Evolutionary conservation across 2,888 invertebrate genomes (phyloP).

Genomic region (Laothoe populi): DNA sequence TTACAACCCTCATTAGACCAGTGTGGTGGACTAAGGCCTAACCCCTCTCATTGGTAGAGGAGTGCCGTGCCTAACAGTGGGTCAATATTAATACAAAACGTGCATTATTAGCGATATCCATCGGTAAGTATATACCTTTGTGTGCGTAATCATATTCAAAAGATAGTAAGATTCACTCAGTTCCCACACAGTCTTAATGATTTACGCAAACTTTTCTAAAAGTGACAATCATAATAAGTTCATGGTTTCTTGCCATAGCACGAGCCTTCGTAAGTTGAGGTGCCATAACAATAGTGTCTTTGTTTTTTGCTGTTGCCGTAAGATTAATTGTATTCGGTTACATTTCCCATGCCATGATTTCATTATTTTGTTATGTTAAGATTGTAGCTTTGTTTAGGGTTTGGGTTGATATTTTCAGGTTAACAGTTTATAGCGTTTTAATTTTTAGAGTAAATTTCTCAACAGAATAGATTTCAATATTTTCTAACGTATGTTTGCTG

Average conservation of each 20-base stretch:
- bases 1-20: too few species aligned
- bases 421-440: too few species aligned
- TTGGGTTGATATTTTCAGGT: not conserved
- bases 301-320: slow-evolving; percentile 4
- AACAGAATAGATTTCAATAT: too few species aligned
- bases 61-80: too few species aligned
- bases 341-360: slow-evolving; percentile 11
- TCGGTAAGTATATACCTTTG: too few species aligned
- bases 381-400: not conserved
- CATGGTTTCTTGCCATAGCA: slow-evolving; percentile 3
- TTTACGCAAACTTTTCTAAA: not conserved
- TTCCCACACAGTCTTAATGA: not conserved
- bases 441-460: too few species aligned
- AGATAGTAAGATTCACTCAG: not conserved
- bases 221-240: slow-evolving; percentile 5
- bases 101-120: too few species aligned
- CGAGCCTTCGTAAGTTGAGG: not conserved
- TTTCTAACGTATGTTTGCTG: not conserved
- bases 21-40: too few species aligned
- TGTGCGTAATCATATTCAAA: too few species aligned
- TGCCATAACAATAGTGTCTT: not conserved
- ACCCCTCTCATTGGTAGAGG: too few species aligned
- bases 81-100: too few species aligned
- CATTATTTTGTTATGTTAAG: slow-evolving; percentile 2
- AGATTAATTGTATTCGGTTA: slow-evolving; percentile 9